A percentile compares a stretch with the other conserved stretches of the same genome.
These are phyloP conservation scores for Lasiurus cinereus DNA, from an alignment of 2,113 vertebrate genomes.

Conservation along the genomic window DNA sequence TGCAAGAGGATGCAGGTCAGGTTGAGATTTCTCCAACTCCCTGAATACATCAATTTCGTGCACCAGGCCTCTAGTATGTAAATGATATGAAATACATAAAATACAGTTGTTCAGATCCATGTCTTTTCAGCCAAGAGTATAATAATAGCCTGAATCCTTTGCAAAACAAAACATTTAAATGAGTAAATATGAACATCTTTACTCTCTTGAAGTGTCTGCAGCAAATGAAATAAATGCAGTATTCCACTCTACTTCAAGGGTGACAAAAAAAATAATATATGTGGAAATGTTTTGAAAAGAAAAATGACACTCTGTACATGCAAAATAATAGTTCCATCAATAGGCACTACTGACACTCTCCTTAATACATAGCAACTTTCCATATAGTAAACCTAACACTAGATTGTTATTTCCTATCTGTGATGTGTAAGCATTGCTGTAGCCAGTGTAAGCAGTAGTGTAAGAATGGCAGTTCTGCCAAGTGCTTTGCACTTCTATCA, in stretches of 20 bases:
- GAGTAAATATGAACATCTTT: neutral
- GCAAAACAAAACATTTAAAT: neutral
- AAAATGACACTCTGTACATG: conserved; percentile 6
- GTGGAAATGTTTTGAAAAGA: conserved; percentile 29
- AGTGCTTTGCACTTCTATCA: neutral
- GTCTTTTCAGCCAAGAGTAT: neutral
- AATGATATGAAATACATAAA: neutral
- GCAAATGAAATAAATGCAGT: neutral
- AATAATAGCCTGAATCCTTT: neutral
- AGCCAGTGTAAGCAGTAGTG: neutral
- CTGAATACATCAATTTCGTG: too few species aligned
- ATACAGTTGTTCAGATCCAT: neutral
- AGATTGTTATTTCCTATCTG: neutral
- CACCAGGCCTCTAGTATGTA: neutral
- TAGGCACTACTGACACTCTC: neutral
- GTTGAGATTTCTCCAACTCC: too few species aligned
- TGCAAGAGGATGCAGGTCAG: too few species aligned
- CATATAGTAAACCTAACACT: neutral
- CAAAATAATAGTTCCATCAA: conserved; percentile 23
- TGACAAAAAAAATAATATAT: conserved; percentile 11
- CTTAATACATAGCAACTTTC: neutral
- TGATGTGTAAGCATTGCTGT: neutral
- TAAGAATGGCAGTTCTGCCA: neutral
- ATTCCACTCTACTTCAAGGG: neutral
- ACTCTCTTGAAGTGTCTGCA: neutral